phyloP scores from a whole-genome alignment of 2,888 invertebrate species.

The Anoplius nigerrimus region DNA sequence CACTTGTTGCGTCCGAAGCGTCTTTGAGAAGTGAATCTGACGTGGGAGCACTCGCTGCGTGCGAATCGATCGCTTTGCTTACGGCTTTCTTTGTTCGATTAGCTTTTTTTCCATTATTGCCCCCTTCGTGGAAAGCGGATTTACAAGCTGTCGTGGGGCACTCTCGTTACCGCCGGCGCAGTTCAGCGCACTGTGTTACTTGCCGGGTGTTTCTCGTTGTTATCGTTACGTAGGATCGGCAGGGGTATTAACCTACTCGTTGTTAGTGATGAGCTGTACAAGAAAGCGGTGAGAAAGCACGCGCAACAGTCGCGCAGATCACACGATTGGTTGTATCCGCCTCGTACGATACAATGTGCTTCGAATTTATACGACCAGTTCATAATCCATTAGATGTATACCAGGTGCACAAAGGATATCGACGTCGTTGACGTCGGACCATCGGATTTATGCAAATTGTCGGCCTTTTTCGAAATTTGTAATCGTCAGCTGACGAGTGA shows the following conservation, averaged over 20 bases:
- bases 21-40: too few relatives aligned
- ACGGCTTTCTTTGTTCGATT: too few relatives aligned
- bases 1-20: too few relatives aligned
- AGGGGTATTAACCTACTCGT: conserved; percentile 27
- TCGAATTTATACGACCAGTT: conserved; percentile 26
- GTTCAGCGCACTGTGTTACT: neutral
- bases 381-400: conserved; percentile 18
- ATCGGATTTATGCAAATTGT: conserved; percentile 9
- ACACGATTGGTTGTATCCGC: conserved; percentile 58
- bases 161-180: too few relatives aligned
- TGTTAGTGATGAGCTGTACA: conserved; percentile 56
- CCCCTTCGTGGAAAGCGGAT: neutral
- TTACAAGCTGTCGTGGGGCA: too few relatives aligned
- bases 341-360: conserved; percentile 61
- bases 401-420: conserved; percentile 38
- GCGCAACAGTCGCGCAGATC: conserved; percentile 47
- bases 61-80: too few relatives aligned
- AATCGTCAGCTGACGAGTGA: neutral
- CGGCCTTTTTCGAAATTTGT: neutral
- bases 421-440: conserved; percentile 29
- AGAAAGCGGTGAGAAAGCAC: conserved; percentile 68
- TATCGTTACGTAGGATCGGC: conserved; percentile 14
- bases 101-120: neutral
- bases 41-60: too few relatives aligned
- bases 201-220: neutral